A percentile compares a stretch with the other conserved stretches of the same genome.
phyloP scores from a whole-genome alignment of 2,888 invertebrate species.

The Caenorhabditis sp. region DNA sequence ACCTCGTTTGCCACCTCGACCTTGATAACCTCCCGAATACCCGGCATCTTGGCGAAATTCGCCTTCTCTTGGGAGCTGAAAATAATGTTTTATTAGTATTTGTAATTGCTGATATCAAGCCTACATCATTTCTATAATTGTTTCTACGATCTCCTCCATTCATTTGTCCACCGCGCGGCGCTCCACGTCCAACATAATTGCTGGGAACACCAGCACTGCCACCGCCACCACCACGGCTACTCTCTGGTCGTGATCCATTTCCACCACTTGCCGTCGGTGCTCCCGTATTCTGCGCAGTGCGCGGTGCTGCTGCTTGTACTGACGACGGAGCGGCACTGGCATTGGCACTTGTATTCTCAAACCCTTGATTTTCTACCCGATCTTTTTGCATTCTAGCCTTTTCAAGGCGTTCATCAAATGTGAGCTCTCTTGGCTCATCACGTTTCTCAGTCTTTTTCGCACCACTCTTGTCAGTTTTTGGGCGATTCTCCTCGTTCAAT shows the following conservation, averaged over 20 bases:
- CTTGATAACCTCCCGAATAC: constrained; percentile 1
- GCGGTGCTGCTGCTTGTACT: neutral
- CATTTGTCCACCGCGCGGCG: neutral
- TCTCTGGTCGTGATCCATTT: neutral
- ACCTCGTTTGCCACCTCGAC: neutral
- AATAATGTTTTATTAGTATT: neutral
- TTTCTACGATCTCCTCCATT: constrained; percentile 1
- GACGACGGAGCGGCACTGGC: neutral
- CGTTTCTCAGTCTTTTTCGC: constrained; percentile 10
- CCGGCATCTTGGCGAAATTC: neutral
- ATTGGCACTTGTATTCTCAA: neutral
- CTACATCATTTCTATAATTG: neutral
- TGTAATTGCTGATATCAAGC: neutral
- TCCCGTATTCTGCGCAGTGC: neutral
- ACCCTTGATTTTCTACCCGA: constrained; percentile 37
- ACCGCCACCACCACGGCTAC: neutral
- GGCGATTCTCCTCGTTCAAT: constrained; percentile 3
- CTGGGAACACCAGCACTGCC: neutral
- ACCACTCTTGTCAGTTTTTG: constrained; percentile 9
- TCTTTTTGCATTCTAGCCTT: constrained; percentile 49
- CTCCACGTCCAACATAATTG: neutral
- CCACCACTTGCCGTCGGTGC: neutral
- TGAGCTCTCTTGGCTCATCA: constrained; percentile 44
- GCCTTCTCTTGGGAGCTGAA: neutral
- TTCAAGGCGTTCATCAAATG: constrained; percentile 54